Evolutionary conservation across 1,140 invertebrate genomes (phyloP).

Genomic region (Harlomillsia oculata): DNA sequence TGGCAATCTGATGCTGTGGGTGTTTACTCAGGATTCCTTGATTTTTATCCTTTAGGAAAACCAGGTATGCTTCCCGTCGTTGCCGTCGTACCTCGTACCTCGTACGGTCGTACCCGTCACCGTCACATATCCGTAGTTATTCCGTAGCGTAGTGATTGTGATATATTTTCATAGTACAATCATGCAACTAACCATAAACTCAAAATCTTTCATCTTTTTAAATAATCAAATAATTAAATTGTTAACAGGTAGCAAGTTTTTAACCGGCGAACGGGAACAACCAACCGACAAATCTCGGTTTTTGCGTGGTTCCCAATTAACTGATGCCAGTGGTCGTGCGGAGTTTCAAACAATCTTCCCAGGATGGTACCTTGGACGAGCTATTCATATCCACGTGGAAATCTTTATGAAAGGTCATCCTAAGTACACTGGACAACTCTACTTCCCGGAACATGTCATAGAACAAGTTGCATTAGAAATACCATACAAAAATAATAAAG

Average conservation of each 20-base stretch:
- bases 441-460: constrained; percentile 7
- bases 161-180: too few relatives aligned
- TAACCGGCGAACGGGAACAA: too few relatives aligned
- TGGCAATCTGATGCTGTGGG: constrained; percentile 22
- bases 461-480: constrained; percentile 5
- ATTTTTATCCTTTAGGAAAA: too few relatives aligned
- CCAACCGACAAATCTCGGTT: constrained; percentile 14
- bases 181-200: too few relatives aligned
- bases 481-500: constrained; percentile 6
- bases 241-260: too few relatives aligned
- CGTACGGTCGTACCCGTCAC: too few relatives aligned
- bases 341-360: constrained; percentile 16
- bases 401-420: constrained; percentile 3
- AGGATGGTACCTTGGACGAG: constrained; percentile 15
- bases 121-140: too few relatives aligned
- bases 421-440: constrained; percentile 14
- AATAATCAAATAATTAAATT: too few relatives aligned
- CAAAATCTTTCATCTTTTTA: too few relatives aligned
- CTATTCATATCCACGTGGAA: constrained; percentile 21
- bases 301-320: constrained; percentile 15
- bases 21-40: constrained; percentile 18
- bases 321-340: constrained; percentile 2
- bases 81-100: too few relatives aligned
- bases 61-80: too few relatives aligned
- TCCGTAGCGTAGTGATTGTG: too few relatives aligned